Evolutionary conservation across 1,140 invertebrate genomes (phyloP).

Genomic region (Muscidifurax raptorellus): DNA sequence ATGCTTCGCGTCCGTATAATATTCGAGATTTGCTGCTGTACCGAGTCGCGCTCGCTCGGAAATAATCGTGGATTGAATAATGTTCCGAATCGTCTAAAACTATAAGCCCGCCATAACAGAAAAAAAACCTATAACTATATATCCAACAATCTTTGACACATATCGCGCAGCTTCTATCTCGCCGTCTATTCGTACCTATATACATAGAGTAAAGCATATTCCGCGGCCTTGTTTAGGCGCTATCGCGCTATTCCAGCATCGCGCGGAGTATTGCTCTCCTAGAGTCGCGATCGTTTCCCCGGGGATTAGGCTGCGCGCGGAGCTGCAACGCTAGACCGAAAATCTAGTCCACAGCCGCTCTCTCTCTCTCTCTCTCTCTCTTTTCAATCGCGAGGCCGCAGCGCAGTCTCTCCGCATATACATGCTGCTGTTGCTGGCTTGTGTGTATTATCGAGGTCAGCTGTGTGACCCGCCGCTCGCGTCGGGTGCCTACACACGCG

Average conservation of each 20-base stretch:
- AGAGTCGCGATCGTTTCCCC: not conserved
- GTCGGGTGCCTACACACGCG: not conserved
- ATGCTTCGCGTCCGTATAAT: no score
- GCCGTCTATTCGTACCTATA: no score
- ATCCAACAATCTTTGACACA: no score
- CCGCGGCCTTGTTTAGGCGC: not conserved
- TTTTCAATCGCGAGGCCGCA: not conserved
- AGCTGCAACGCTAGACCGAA: conserved; percentile 18
- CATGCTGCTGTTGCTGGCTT: not conserved
- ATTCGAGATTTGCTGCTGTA: no score
- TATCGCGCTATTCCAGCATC: no score
- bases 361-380: not conserved
- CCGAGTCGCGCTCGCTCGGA: no score
- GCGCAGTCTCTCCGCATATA: not conserved
- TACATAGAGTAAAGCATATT: no score
- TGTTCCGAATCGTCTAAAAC: no score
- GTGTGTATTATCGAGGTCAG: conserved; percentile 56
- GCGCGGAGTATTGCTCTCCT: not conserved
- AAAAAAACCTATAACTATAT: no score
- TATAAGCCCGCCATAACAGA: no score
- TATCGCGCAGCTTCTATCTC: no score
- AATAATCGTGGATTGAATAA: no score
- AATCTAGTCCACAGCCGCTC: not conserved
- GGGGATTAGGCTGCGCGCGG: conserved; percentile 43
- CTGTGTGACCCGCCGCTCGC: conserved; percentile 57